These are phyloP conservation scores for Polydesmus complanatus DNA, from an alignment of 2,888 invertebrate genomes.

Conservation along the genomic window DNA sequence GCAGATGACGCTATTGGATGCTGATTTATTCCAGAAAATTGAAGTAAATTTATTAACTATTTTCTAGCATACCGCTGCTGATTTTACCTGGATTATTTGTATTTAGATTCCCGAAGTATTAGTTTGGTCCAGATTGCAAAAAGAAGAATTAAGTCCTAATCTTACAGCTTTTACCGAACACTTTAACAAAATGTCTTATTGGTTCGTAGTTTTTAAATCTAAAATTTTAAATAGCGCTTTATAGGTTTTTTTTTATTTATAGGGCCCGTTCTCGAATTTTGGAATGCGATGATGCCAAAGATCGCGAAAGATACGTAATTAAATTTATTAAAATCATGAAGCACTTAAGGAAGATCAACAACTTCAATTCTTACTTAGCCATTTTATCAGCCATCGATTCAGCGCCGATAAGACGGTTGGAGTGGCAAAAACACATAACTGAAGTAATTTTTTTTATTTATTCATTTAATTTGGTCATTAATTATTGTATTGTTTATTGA, in stretches of 20 bases:
- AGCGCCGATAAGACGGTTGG: conserved; percentile 79
- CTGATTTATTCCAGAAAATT: conserved; percentile 86
- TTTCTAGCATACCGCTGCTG: conserved; percentile 1
- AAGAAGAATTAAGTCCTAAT: conserved; percentile 92
- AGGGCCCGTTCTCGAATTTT: conserved; percentile 83
- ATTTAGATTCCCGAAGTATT: conserved; percentile 79
- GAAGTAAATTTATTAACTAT: conserved; percentile 42
- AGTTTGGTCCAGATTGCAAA: conserved; percentile 94
- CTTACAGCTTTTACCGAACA: conserved; percentile 94
- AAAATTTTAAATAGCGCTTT: neutral
- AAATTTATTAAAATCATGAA: conserved; percentile 99
- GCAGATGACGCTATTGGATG: conserved; percentile 94
- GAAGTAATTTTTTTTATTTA: conserved; percentile 38
- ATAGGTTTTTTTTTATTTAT: conserved; percentile 19
- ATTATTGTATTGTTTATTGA: conserved; percentile 4
- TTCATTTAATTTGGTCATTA: neutral
- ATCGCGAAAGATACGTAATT: conserved; percentile 82
- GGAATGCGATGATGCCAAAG: conserved; percentile 80
- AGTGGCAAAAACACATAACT: conserved; percentile 81
- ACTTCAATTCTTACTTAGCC: conserved; percentile 96
- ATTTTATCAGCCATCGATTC: conserved; percentile 92
- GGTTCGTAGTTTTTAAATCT: conserved; percentile 40
- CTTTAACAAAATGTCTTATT: conserved; percentile 98
- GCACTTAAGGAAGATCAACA: conserved; percentile 88
- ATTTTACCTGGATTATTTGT: no score